Conservation (phyloP, 2,888 invertebrate species). For the Halictus ligatus region DNA sequence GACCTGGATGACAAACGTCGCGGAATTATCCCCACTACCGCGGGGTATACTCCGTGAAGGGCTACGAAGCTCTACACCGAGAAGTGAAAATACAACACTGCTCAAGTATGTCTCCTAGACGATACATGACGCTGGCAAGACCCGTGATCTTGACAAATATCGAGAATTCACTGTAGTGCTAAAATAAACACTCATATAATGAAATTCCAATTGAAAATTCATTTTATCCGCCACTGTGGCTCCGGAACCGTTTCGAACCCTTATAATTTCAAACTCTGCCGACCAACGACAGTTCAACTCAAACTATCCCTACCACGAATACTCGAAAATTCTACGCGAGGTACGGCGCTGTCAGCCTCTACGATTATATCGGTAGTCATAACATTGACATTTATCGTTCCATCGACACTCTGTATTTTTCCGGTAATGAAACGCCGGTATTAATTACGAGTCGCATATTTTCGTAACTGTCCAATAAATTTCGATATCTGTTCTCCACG, state of each 20-base stretch:
- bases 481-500: slow-evolving; percentile 6
- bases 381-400: slow-evolving; percentile 42
- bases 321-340: background rate
- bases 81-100: too few relatives aligned
- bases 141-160: too few relatives aligned
- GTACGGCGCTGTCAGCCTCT: background rate
- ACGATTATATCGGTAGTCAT: slow-evolving; percentile 4
- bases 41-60: too few relatives aligned
- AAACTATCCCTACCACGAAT: too few relatives aligned
- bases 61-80: too few relatives aligned
- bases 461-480: slow-evolving; percentile 35
- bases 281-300: background rate
- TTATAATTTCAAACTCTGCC: too few relatives aligned
- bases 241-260: background rate
- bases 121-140: too few relatives aligned
- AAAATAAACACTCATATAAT: background rate
- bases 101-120: too few relatives aligned
- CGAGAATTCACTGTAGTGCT: too few relatives aligned
- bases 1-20: too few relatives aligned
- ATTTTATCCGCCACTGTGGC: background rate
- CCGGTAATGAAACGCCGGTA: slow-evolving; percentile 12
- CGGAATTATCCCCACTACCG: too few relatives aligned
- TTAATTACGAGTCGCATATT: slow-evolving; percentile 41
- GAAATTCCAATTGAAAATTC: background rate
- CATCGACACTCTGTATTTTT: slow-evolving; percentile 33